phyloP scores from a whole-genome alignment of 2,888 invertebrate species.

The Romanomermis culicivorax region DNA sequence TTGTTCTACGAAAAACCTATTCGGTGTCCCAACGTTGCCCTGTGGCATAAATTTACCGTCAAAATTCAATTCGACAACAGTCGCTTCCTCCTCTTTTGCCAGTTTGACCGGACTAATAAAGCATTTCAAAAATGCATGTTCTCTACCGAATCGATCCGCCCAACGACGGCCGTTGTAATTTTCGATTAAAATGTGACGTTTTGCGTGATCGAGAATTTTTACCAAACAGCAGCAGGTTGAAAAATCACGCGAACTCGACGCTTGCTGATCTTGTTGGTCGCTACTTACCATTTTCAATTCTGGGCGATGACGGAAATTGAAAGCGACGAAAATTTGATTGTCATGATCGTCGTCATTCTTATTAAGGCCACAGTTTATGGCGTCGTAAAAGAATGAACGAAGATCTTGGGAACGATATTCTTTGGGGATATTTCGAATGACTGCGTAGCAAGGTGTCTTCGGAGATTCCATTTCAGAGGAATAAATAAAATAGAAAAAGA shows the following conservation, averaged over 20 bases:
- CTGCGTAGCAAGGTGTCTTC: too few relatives aligned
- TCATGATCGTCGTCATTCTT: too few relatives aligned
- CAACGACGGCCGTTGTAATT: conserved; percentile 3
- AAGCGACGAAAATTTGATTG: conserved; percentile 33
- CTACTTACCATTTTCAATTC: conserved; percentile 16
- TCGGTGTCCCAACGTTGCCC: conserved; percentile 40
- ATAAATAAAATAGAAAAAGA: too few relatives aligned
- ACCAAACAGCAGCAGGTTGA: conserved; percentile 3
- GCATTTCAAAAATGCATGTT: conserved; percentile 5
- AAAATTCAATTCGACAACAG: conserved; percentile 27
- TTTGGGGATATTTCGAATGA: conserved; percentile 34
- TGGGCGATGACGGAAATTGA: conserved; percentile 38
- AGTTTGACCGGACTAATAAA: not conserved
- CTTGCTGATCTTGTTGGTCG: not conserved
- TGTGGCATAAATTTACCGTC: conserved; percentile 32
- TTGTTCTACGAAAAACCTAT: conserved; percentile 31
- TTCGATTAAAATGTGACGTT: not conserved
- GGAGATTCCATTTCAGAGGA: too few relatives aligned
- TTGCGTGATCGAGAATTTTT: not conserved
- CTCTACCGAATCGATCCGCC: not conserved
- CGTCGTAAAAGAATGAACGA: conserved; percentile 35
- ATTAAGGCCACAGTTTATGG: too few relatives aligned
- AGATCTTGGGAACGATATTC: conserved; percentile 34
- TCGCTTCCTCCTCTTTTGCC: not conserved
- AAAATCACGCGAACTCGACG: not conserved